phyloP scores from a whole-genome alignment of 1,140 invertebrate species.

The Nephila pilipes region DNA sequence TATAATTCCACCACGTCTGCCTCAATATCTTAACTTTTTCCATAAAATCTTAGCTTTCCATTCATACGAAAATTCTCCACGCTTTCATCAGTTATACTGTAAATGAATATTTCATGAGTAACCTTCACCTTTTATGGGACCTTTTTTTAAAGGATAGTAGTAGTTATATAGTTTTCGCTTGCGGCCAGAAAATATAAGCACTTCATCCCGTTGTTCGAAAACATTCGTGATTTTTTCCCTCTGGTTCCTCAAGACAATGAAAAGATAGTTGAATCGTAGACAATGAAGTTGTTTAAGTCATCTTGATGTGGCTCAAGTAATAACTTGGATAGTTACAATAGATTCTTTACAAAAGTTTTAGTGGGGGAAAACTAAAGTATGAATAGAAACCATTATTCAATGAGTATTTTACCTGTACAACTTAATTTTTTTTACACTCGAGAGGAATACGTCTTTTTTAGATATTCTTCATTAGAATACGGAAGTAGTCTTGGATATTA shows the following conservation, averaged over 20 bases:
- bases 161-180: constrained; percentile 11
- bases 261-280: neutral
- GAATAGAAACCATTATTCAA: neutral
- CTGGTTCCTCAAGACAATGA: neutral
- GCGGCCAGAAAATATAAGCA: neutral
- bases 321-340: constrained; percentile 31
- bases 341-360: neutral
- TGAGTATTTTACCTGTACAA: neutral
- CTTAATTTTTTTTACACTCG: neutral
- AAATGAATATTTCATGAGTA: constrained; percentile 64
- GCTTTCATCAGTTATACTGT: neutral
- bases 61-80: neutral
- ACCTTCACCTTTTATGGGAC: constrained; percentile 45
- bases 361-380: neutral
- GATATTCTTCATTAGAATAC: neutral
- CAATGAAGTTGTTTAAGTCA: neutral
- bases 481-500: neutral
- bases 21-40: neutral
- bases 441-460: neutral
- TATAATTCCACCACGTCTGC: neutral
- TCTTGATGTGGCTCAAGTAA: neutral
- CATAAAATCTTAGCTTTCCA: neutral
- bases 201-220: neutral
- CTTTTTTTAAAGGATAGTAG: constrained; percentile 2
- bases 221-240: neutral